Base-by-base conservation (phyloP, 2,888 invertebrate species). In the Cephus spinipes region DNA sequence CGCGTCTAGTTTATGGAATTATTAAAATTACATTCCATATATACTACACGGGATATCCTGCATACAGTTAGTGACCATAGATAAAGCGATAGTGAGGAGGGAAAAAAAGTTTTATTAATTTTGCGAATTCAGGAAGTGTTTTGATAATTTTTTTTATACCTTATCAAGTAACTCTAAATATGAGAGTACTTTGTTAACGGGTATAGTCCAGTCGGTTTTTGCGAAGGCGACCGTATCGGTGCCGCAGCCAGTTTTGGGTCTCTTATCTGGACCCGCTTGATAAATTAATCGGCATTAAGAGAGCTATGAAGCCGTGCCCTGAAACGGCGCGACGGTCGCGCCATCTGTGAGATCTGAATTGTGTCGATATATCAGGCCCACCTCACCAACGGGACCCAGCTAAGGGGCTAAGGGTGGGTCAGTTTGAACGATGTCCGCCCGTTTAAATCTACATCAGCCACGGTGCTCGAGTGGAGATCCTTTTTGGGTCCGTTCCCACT, bases 261-360 rank as follows among this genome's bases (percentile, higher is more conserved):
- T 55, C 55, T 55, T 55, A 55, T 55, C 55, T 55, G 55, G 55
- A 9, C 55, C 1, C 81, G 80, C 81, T 87, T 89, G 90, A 90
- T 90, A 89, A 90, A 90, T 90, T 90, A 90, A 90, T 90, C 90
- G 88, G 79, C 88, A 87, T 90, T 88, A 85, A 86, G n/a, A 71
- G 71, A 71, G 71, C 31, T 71, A 71, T 33, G 71, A 71, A 71
- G 71, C 33, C 71, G 71, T 33, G 71, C 32, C 71, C 71, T 12
- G 71, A 71, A 31, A 33, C 71, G 71, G 71, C 71, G 71, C 12
- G 23, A 31, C 71, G 31, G 71, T 71, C 71, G 82, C 80, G 81
- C 85, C 83, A 86, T 85, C 83, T 83, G 84, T 79, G 84, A 84
- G 86, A 87, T 88, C 86, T 85, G 84, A 86, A 89, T 89, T 87